Evolutionary conservation across 2,113 vertebrate species (phyloP).

Genomic region (Pampusana beccarii): DNA sequence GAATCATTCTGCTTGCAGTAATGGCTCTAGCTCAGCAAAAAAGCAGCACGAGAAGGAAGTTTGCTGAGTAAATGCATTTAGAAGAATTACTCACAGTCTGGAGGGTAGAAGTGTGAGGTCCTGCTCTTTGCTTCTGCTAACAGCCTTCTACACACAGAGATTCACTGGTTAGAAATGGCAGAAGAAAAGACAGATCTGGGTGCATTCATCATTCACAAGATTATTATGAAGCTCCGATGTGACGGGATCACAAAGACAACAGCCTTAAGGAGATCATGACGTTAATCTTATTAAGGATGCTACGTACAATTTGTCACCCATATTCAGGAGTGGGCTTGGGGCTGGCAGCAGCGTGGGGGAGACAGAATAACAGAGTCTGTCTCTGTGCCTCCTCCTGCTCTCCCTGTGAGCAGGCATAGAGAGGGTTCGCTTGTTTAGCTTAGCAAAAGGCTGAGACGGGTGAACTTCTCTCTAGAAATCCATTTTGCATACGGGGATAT

Average conservation of each 20-base stretch:
- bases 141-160: neutral
- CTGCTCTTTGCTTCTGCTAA: slow-evolving; percentile 22
- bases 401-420: rapidly evolving
- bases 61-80: slow-evolving; percentile 65
- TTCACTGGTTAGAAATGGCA: slow-evolving; percentile 19
- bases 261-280: slow-evolving; percentile 56
- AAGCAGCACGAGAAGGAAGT: slow-evolving; percentile 35
- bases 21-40: slow-evolving; percentile 63
- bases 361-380: neutral
- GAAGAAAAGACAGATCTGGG: slow-evolving; percentile 46
- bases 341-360: neutral
- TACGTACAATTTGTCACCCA: slow-evolving; percentile 26
- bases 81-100: slow-evolving; percentile 53
- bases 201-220: slow-evolving; percentile 7
- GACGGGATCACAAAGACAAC: slow-evolving; percentile 41
- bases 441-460: neutral
- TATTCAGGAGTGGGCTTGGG: neutral
- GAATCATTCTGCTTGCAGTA: slow-evolving; percentile 54
- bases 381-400: neutral
- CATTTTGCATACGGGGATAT: neutral
- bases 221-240: slow-evolving; percentile 30
- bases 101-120: slow-evolving; percentile 36
- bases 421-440: neutral
- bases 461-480: neutral
- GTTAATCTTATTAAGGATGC: slow-evolving; percentile 38